Evolutionary conservation across 2,113 vertebrate species (phyloP).

Genomic region (Hydrochoerus hydrochaeris): DNA sequence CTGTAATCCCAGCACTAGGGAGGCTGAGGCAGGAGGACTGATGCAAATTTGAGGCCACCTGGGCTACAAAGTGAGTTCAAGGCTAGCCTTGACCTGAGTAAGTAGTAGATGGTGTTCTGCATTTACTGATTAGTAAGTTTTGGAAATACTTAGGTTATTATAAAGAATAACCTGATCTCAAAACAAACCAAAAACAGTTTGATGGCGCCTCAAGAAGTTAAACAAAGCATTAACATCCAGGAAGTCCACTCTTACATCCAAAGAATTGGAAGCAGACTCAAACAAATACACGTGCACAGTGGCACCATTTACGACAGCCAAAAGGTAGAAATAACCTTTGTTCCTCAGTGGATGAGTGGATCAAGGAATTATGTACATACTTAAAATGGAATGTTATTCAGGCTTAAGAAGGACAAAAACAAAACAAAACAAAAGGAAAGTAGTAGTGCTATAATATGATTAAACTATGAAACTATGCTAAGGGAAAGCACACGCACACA

Average conservation of each 20-base stretch:
- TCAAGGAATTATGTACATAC: not conserved
- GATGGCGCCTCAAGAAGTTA: not conserved
- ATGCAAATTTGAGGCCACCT: not conserved
- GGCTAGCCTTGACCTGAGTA: no score
- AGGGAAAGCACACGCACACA: not conserved
- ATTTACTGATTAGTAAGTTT: not conserved
- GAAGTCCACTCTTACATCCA: not conserved
- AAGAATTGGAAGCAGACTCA: not conserved
- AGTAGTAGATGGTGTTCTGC: no score
- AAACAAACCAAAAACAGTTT: not conserved
- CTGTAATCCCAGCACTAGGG: not conserved
- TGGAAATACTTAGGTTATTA: constrained; percentile 33
- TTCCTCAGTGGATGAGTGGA: not conserved
- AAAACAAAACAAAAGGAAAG: not conserved
- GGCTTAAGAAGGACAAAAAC: not conserved
- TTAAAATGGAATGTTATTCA: not conserved
- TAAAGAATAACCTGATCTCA: not conserved
- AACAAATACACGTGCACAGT: not conserved
- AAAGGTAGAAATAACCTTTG: not conserved
- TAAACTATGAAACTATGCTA: not conserved
- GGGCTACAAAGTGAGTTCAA: not conserved
- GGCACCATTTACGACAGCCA: not conserved
- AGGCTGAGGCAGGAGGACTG: not conserved
- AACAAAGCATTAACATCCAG: not conserved
- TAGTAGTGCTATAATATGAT: not conserved